Conservation (phyloP, 2,113 vertebrate species). For the Malurus cyaneus region DNA sequence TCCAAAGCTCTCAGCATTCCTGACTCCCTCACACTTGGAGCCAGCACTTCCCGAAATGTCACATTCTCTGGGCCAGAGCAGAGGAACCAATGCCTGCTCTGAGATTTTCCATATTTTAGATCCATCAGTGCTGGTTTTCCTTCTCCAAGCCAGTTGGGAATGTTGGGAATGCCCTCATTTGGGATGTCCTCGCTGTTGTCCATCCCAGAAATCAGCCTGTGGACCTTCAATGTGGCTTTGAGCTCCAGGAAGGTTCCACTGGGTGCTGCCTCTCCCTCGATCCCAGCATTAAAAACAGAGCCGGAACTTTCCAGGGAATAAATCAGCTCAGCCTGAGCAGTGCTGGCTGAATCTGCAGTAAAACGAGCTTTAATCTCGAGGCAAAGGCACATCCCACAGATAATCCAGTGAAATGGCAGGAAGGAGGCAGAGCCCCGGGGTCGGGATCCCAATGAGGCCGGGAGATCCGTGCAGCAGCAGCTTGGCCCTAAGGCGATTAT, state of each 20-base stretch:
- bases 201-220: background rate
- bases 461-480: background rate
- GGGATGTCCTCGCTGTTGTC: accelerated
- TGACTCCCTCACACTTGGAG: background rate
- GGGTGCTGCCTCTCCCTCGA: accelerated
- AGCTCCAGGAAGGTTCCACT: background rate
- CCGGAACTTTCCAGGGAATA: background rate
- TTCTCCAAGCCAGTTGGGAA: background rate
- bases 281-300: accelerated
- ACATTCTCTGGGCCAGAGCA: background rate
- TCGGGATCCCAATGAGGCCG: background rate
- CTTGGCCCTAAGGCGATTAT: background rate
- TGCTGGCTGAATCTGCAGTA: background rate
- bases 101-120: background rate
- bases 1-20: background rate
- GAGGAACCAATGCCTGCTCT: accelerated
- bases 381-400: background rate
- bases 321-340: background rate
- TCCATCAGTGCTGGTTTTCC: background rate
- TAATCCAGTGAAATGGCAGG: background rate
- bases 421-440: background rate
- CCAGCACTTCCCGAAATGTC: background rate
- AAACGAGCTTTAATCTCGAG: background rate
- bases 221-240: accelerated
- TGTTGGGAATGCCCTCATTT: background rate